These are phyloP conservation scores for Apeira syringaria DNA, from an alignment of 2,888 invertebrate species.

Conservation along the genomic window DNA sequence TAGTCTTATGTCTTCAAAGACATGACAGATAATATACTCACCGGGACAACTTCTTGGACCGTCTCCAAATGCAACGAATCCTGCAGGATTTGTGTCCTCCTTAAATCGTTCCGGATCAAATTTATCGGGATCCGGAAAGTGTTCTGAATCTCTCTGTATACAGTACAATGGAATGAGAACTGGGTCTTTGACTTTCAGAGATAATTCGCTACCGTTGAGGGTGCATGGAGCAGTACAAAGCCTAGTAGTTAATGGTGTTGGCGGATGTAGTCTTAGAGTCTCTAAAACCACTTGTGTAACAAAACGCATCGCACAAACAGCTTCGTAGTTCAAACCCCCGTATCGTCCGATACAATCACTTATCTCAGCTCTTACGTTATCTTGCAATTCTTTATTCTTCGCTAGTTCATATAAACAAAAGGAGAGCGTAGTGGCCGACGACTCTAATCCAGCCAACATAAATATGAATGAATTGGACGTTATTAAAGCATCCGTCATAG, in stretches of 20 bases:
- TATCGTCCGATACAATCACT: conserved; percentile 53
- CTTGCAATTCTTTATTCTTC: conserved; percentile 64
- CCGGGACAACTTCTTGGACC: conserved; percentile 76
- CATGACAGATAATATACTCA: conserved; percentile 42
- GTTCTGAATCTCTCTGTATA: conserved; percentile 64
- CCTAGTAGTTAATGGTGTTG: conserved; percentile 70
- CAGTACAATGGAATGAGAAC: conserved; percentile 68
- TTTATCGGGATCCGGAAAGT: conserved; percentile 68
- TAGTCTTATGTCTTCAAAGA: too few species aligned
- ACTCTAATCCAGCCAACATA: conserved; percentile 76
- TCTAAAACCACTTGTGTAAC: conserved; percentile 59
- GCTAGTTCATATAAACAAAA: conserved; percentile 75
- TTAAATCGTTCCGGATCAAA: conserved; percentile 70
- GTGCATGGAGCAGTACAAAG: conserved; percentile 66
- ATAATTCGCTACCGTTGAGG: conserved; percentile 55
- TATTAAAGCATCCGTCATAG: conserved; percentile 74
- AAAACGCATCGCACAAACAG: conserved; percentile 63
- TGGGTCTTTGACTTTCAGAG: conserved; percentile 59
- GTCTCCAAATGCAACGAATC: conserved; percentile 71
- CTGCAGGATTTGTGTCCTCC: conserved; percentile 58
- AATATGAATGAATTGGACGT: conserved; percentile 79
- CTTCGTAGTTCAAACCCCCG: conserved; percentile 65
- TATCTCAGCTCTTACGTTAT: conserved; percentile 59
- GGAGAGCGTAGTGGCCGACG: conserved; percentile 70
- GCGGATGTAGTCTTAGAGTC: conserved; percentile 69